These are phyloP conservation scores for Ceyx margarethae DNA, from an alignment of 2,113 vertebrate species.

Conservation along the genomic window DNA sequence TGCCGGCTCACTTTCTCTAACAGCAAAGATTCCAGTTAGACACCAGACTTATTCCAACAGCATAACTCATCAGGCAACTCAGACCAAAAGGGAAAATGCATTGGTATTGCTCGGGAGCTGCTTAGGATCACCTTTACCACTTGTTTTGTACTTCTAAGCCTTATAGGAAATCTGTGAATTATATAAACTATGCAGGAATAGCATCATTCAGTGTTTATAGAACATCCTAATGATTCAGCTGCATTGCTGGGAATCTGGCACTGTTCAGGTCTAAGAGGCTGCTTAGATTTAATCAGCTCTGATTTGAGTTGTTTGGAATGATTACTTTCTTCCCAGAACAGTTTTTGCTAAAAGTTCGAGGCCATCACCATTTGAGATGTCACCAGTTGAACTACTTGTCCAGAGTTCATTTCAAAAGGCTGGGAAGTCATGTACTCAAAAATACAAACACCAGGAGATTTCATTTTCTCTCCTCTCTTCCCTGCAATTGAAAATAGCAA, in stretches of 20 bases:
- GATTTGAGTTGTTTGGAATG: neutral
- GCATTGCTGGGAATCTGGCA: neutral
- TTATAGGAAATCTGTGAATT: neutral
- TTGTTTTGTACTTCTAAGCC: neutral
- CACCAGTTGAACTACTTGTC: neutral
- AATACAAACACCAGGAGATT: neutral
- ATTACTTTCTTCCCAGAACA: neutral
- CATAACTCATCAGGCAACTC: neutral
- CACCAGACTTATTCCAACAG: neutral
- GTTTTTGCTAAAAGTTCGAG: neutral
- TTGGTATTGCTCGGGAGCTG: neutral
- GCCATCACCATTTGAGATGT: neutral
- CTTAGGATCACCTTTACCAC: neutral
- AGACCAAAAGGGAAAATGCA: neutral
- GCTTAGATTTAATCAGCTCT: neutral
- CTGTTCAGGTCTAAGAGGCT: neutral
- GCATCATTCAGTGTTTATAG: neutral
- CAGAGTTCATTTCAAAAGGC: neutral
- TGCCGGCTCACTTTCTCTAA: neutral
- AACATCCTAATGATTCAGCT: neutral
- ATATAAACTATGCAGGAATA: neutral
- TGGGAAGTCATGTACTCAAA: neutral
- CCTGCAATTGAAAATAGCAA: neutral
- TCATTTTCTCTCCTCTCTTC: neutral
- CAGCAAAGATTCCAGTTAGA: neutral